Conservation (phyloP, 2,888 invertebrate genomes). For the Galerucella pusilla region DNA sequence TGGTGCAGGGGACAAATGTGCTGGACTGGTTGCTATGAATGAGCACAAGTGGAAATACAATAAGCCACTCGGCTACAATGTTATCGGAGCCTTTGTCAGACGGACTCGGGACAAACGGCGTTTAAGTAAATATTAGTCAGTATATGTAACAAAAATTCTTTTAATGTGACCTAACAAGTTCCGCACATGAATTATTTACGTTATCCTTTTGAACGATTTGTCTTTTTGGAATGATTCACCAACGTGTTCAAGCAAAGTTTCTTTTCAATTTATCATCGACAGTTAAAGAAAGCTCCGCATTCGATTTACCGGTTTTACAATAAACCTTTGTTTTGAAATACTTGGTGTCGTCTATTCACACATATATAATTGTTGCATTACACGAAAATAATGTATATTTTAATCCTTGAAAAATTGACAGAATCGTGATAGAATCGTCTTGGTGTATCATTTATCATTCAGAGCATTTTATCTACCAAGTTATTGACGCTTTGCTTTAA, state of each 20-base stretch:
- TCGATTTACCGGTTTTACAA: conserved; percentile 3
- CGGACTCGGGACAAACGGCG: too few species aligned
- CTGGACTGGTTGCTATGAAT: too few species aligned
- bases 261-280: conserved; percentile 1
- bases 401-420: conserved; percentile 20
- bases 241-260: neutral
- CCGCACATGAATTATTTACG: neutral
- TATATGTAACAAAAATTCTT: neutral
- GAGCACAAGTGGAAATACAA: neutral
- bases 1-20: too few species aligned
- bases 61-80: too few species aligned
- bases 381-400: conserved; percentile 22
- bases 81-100: too few species aligned
- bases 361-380: conserved; percentile 22
- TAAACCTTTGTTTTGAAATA: conserved; percentile 19
- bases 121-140: neutral
- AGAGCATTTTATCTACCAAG: conserved; percentile 2
- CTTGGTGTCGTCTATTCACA: conserved; percentile 16
- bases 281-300: neutral
- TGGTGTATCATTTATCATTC: conserved; percentile 12
- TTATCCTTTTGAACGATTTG: neutral
- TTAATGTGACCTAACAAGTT: neutral
- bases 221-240: neutral
- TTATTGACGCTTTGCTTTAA: conserved; percentile 14
- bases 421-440: conserved; percentile 23